Evolutionary conservation across 2,113 vertebrate genomes (phyloP).

Genomic region (Menidia beryllina): DNA sequence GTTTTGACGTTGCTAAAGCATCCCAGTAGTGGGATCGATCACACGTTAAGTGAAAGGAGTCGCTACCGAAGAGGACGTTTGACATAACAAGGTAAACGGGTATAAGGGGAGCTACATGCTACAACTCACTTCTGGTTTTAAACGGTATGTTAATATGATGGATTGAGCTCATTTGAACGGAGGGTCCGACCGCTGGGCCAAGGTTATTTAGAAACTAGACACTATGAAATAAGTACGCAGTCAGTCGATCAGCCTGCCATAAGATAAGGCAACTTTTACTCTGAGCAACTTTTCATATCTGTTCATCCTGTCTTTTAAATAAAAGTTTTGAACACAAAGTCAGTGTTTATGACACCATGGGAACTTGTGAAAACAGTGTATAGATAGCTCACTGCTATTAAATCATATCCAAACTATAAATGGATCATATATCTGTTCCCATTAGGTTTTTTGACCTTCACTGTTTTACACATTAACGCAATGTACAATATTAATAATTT

Average conservation of each 20-base stretch:
- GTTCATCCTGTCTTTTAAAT: not conserved
- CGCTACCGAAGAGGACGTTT: constrained; percentile 21
- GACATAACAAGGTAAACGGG: constrained; percentile 59
- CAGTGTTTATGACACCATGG: not conserved
- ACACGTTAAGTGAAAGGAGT: not conserved
- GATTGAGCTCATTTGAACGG: not conserved
- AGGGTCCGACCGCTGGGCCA: not conserved
- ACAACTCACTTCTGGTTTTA: not conserved
- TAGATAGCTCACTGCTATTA: not conserved
- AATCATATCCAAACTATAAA: not conserved
- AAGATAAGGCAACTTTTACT: constrained; percentile 21
- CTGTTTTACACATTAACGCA: no score
- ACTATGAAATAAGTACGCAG: not conserved
- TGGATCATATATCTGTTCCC: no score
- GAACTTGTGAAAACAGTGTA: not conserved
- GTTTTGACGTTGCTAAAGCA: constrained; percentile 41
- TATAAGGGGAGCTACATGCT: constrained; percentile 13
- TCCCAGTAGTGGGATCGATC: constrained; percentile 55
- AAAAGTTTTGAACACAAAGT: not conserved
- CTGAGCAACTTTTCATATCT: not conserved
- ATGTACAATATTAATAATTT: no score
- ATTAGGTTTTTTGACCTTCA: no score
- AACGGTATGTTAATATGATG: not conserved
- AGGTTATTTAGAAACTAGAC: not conserved
- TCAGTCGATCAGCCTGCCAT: not conserved